These are phyloP conservation scores for Ophiothrix spiculata DNA, from an alignment of 35 echinoderm and acorn worm genomes.

Conservation along the genomic window DNA sequence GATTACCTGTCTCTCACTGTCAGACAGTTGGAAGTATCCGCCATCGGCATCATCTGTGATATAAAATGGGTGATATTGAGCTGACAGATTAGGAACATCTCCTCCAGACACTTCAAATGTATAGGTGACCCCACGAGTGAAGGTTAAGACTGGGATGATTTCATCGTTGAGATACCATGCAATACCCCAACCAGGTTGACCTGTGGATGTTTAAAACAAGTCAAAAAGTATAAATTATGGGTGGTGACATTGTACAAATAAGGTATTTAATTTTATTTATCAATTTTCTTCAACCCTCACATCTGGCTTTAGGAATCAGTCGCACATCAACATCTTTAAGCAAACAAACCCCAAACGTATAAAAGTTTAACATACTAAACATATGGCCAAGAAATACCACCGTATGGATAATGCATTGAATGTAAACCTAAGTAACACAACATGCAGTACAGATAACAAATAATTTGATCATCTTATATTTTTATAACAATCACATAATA, in stretches of 20 bases:
- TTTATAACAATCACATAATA: too few relatives aligned
- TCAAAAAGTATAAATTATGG: neutral
- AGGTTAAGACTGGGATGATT: slow-evolving; percentile 63
- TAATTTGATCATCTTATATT: too few relatives aligned
- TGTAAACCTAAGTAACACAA: too few relatives aligned
- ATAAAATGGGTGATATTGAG: slow-evolving; percentile 85
- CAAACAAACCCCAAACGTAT: too few relatives aligned
- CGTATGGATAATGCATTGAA: too few relatives aligned
- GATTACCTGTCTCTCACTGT: slow-evolving; percentile 40
- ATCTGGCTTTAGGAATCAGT: neutral
- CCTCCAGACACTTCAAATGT: slow-evolving; percentile 66
- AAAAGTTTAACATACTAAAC: too few relatives aligned
- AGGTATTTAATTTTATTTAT: neutral
- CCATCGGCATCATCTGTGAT: slow-evolving; percentile 67
- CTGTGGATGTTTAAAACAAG: slow-evolving; percentile 19
- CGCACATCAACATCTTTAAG: too few relatives aligned
- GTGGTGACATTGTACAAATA: neutral
- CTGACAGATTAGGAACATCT: slow-evolving; percentile 9
- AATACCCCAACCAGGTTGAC: slow-evolving; percentile 75
- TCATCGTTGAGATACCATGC: slow-evolving; percentile 68
- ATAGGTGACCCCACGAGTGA: slow-evolving; percentile 54
- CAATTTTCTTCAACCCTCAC: neutral
- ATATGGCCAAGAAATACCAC: too few relatives aligned
- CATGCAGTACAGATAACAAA: too few relatives aligned
- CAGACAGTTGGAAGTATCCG: slow-evolving; percentile 42